phyloP scores from a whole-genome alignment of 2,797 vertebrate genomes.

The Lacerta agilis region DNA sequence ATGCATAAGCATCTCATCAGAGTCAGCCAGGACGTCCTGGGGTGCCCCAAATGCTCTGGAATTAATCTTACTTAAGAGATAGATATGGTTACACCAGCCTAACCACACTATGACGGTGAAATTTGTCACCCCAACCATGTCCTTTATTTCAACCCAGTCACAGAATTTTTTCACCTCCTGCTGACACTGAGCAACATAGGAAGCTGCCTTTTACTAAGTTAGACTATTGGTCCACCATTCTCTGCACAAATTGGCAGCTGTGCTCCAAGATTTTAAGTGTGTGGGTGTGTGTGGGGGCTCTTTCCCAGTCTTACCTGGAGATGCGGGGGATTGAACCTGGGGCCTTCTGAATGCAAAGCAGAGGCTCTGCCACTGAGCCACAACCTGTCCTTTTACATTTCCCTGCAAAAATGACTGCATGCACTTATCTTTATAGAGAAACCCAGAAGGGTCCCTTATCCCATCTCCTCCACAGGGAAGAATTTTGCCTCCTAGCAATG shows the following conservation, averaged over 20 bases:
- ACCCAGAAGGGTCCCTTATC: background rate
- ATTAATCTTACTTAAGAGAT: background rate
- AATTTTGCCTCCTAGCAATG: background rate
- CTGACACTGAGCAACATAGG: background rate
- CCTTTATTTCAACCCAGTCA: background rate
- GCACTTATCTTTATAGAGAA: background rate
- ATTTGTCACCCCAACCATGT: background rate
- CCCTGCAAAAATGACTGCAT: background rate
- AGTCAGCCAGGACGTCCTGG: background rate
- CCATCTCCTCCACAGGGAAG: background rate
- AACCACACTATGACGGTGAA: background rate
- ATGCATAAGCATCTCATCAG: no score
- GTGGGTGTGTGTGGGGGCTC: no score
- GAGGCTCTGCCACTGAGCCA: no score
- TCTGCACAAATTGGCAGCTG: no score
- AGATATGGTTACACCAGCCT: background rate
- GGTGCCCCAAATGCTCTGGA: background rate
- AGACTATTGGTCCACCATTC: no score
- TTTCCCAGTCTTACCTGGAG: no score
- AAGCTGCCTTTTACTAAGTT: no score
- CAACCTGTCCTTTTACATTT: background rate
- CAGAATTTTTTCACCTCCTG: background rate
- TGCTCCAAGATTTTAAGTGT: no score
- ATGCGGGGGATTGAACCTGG: no score
- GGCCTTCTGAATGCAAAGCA: no score